phyloP scores from a whole-genome alignment of 2,888 invertebrate genomes.

The Anaspis maculata region DNA sequence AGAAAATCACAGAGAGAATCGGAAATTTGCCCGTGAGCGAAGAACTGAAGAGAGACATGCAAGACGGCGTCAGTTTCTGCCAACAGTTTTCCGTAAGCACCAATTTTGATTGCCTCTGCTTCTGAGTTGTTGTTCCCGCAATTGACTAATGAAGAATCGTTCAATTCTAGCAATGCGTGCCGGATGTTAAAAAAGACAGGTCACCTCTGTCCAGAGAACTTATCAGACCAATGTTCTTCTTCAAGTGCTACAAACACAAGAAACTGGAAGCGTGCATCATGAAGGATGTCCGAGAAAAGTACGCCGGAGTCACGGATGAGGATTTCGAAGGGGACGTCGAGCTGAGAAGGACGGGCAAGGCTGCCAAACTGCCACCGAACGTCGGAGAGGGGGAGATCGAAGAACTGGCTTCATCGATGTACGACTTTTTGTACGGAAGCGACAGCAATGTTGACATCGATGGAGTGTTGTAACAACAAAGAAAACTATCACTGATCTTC shows the following conservation, averaged over 20 bases:
- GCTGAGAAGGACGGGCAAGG: slow-evolving; percentile 47
- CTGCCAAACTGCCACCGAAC: slow-evolving; percentile 41
- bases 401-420: slow-evolving; percentile 51
- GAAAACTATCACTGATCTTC: background rate
- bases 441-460: slow-evolving; percentile 50
- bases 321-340: slow-evolving; percentile 45
- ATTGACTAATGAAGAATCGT: no score
- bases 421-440: slow-evolving; percentile 55
- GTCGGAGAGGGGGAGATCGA: slow-evolving; percentile 44
- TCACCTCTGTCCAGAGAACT: slow-evolving; percentile 56
- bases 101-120: slow-evolving; percentile 1
- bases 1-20: slow-evolving; percentile 54
- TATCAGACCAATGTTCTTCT: slow-evolving; percentile 63
- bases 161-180: slow-evolving; percentile 56
- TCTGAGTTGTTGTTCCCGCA: slow-evolving; percentile 1
- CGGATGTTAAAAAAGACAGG: slow-evolving; percentile 55
- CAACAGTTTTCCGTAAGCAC: slow-evolving; percentile 58
- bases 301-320: slow-evolving; percentile 48
- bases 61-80: slow-evolving; percentile 59
- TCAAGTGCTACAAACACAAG: slow-evolving; percentile 67
- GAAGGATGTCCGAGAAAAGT: slow-evolving; percentile 61
- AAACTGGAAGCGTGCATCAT: slow-evolving; percentile 63
- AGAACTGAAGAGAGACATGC: slow-evolving; percentile 56
- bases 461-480: slow-evolving; percentile 29
- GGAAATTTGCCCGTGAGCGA: slow-evolving; percentile 52